These are phyloP conservation scores for Drosophila peninsularis DNA, from an alignment of 2,888 invertebrate genomes.

Conservation along the genomic window DNA sequence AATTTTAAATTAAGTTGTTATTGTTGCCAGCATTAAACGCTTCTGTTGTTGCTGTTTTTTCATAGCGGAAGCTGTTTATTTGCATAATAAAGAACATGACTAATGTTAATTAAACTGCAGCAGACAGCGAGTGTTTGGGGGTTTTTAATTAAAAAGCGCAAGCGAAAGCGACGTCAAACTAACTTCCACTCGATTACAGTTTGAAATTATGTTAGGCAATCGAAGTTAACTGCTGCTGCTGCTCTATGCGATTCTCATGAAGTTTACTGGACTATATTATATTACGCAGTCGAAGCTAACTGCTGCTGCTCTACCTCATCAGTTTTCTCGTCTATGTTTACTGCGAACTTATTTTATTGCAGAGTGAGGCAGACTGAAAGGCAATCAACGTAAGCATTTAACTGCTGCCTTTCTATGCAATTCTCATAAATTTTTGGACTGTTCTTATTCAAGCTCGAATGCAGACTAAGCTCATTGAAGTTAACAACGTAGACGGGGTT, in stretches of 20 bases:
- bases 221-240: background rate
- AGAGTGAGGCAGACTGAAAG: background rate
- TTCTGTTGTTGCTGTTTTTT: constrained; percentile 17
- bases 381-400: background rate
- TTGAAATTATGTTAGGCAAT: constrained; percentile 21
- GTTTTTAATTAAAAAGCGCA: constrained; percentile 62
- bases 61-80: constrained; percentile 57
- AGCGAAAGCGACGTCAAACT: constrained; percentile 17
- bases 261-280: too few relatives aligned
- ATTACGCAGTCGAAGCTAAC: too few relatives aligned
- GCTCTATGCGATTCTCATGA: background rate
- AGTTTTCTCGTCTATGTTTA: too few relatives aligned
- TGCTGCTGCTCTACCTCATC: too few relatives aligned
- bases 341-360: background rate
- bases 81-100: constrained; percentile 70
- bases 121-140: constrained; percentile 50
- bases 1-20: constrained; percentile 77
- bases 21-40: constrained; percentile 51
- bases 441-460: background rate
- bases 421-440: background rate
- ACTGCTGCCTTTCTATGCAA: background rate
- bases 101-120: constrained; percentile 74
- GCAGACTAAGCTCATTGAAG: background rate
- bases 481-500: background rate
- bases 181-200: constrained; percentile 9